Percentiles rank a stretch among this genome's conserved stretches.
Evolutionary conservation across 1,140 invertebrate genomes (phyloP).

Genomic region (Phymastichus coffea): DNA sequence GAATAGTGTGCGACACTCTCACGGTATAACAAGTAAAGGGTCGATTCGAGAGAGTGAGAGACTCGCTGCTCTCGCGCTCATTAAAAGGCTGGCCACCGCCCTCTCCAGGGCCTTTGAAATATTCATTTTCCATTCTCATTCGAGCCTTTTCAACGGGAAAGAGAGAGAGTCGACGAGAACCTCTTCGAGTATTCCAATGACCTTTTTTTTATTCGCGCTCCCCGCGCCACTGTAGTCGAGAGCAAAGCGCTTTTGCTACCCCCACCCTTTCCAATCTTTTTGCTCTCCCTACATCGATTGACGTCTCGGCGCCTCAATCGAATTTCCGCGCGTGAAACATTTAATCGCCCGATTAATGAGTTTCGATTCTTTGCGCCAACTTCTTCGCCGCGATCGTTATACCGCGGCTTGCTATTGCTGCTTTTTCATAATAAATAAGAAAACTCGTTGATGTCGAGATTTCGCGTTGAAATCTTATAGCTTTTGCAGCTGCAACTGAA

Average conservation of each 20-base stretch:
- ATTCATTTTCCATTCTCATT: constrained; percentile 22
- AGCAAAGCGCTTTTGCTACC: too few species aligned
- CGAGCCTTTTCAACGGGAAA: constrained; percentile 3
- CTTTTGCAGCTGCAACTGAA: too few species aligned
- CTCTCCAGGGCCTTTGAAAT: constrained; percentile 16
- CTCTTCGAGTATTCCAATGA: constrained; percentile 18
- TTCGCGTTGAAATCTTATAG: too few species aligned
- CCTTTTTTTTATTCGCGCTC: constrained; percentile 4
- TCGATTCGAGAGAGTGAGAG: not conserved
- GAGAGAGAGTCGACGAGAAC: constrained; percentile 10
- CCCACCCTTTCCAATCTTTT: too few species aligned
- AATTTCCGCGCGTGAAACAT: constrained; percentile 14
- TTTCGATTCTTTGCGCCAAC: not conserved
- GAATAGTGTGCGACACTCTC: constrained; percentile 3
- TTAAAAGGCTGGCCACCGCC: constrained; percentile 15
- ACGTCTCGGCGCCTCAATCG: constrained; percentile 17
- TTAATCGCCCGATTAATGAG: constrained; percentile 8
- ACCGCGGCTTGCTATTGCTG: too few species aligned
- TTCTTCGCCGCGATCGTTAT: not conserved
- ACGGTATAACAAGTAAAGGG: constrained; percentile 5
- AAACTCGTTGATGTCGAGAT: too few species aligned
- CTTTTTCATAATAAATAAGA: too few species aligned
- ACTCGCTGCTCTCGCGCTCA: constrained; percentile 4
- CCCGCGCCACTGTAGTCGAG: too few species aligned
- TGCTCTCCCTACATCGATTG: too few species aligned